Percentiles rank a stretch among this genome's conserved stretches.
Evolutionary conservation across 2,888 invertebrate genomes (phyloP).

Genomic region (Lasioglossum morio): DNA sequence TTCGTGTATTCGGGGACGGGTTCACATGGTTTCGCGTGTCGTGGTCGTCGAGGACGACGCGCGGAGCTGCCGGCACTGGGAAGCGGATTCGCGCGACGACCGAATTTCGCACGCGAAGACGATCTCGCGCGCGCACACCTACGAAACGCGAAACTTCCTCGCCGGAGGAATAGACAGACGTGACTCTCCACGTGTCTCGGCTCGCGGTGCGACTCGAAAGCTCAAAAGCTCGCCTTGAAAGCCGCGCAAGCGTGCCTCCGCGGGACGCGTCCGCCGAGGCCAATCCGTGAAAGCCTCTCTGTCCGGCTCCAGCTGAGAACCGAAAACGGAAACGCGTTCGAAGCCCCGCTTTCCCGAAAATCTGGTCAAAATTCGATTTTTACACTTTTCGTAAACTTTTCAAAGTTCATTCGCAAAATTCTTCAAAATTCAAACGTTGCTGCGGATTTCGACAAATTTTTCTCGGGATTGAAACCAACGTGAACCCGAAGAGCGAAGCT

Average conservation of each 20-base stretch:
- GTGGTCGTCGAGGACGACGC: neutral
- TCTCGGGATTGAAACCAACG: neutral
- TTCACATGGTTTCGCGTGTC: neutral
- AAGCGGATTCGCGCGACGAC: neutral
- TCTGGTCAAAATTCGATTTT: neutral
- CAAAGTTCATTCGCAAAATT: too few relatives aligned
- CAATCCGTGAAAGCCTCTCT: conserved; percentile 43
- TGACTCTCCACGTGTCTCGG: conserved; percentile 78
- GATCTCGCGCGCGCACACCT: conserved; percentile 20
- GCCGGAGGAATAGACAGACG: conserved; percentile 69
- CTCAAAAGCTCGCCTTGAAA: conserved; percentile 75
- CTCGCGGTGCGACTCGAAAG: conserved; percentile 75
- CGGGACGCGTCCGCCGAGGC: conserved; percentile 60
- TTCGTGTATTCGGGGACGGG: too few relatives aligned
- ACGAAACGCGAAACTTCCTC: conserved; percentile 56
- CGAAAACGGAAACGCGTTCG: conserved; percentile 44
- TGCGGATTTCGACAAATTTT: neutral
- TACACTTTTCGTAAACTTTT: neutral
- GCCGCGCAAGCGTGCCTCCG: conserved; percentile 78
- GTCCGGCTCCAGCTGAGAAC: conserved; percentile 37
- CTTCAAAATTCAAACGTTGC: neutral
- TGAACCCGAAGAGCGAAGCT: neutral
- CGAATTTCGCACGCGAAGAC: neutral
- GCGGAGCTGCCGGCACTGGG: neutral
- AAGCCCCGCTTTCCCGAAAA: neutral